Evolutionary conservation across 2,797 vertebrate species (phyloP).

Genomic region (Pteropus rufus): DNA sequence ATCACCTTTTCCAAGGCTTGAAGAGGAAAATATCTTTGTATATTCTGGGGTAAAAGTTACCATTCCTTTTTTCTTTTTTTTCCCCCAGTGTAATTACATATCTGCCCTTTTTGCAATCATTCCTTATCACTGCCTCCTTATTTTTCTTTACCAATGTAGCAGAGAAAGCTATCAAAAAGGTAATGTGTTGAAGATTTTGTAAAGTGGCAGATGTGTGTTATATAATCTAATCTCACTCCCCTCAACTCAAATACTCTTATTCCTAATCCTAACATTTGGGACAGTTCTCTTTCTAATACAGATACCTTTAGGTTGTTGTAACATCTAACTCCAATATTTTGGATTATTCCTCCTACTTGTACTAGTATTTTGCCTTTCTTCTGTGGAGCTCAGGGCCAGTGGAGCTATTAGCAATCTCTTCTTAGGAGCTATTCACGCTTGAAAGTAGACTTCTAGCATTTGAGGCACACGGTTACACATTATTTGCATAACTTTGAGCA

Average conservation of each 20-base stretch:
- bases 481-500: neutral
- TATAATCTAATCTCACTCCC: neutral
- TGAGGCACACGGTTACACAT: neutral
- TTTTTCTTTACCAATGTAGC: neutral
- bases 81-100: neutral
- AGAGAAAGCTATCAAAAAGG: neutral
- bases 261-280: neutral
- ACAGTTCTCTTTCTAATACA: neutral
- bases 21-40: neutral
- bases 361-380: neutral
- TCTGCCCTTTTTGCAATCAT: neutral
- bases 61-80: neutral
- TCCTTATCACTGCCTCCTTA: neutral
- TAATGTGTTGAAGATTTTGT: neutral
- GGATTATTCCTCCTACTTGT: neutral
- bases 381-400: neutral
- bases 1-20: neutral
- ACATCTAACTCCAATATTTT: neutral
- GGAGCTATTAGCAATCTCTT: neutral
- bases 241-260: neutral
- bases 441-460: neutral
- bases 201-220: neutral
- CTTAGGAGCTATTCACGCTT: neutral
- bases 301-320: neutral
- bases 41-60: neutral